These are phyloP conservation scores for Dusona sp. DNA, from an alignment of 2,888 invertebrate genomes.

Conservation along the genomic window DNA sequence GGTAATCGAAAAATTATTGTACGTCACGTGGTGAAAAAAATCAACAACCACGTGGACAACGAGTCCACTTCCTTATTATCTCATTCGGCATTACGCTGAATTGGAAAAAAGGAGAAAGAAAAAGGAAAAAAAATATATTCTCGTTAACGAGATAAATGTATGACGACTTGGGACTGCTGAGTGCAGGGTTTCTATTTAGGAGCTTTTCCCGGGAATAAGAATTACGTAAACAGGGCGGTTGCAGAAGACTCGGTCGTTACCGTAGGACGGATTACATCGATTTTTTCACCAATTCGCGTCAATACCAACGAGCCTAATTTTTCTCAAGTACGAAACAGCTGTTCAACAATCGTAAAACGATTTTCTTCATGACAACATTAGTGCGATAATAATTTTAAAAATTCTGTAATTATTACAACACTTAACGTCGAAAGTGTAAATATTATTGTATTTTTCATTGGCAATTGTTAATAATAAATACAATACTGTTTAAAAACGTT, in stretches of 20 bases:
- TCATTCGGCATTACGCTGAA: no score
- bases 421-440: no score
- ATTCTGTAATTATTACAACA: no score
- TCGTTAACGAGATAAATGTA: not conserved
- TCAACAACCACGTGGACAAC: no score
- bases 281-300: not conserved
- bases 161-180: not conserved
- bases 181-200: conserved; percentile 11
- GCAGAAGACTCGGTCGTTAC: conserved; percentile 28
- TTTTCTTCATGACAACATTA: not conserved
- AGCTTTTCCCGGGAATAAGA: conserved; percentile 11
- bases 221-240: conserved; percentile 1
- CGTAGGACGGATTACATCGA: conserved; percentile 40
- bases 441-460: not conserved
- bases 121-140: not conserved
- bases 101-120: not conserved
- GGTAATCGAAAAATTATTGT: not conserved
- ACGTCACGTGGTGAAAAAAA: not conserved
- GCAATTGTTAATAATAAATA: not conserved
- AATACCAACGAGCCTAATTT: not conserved
- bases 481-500: not conserved
- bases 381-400: no score
- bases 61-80: no score
- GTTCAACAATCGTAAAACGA: not conserved
- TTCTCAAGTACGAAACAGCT: not conserved